Conservation (phyloP, 2,797 vertebrate genomes). For the Eutrigla gurnardus region DNA sequence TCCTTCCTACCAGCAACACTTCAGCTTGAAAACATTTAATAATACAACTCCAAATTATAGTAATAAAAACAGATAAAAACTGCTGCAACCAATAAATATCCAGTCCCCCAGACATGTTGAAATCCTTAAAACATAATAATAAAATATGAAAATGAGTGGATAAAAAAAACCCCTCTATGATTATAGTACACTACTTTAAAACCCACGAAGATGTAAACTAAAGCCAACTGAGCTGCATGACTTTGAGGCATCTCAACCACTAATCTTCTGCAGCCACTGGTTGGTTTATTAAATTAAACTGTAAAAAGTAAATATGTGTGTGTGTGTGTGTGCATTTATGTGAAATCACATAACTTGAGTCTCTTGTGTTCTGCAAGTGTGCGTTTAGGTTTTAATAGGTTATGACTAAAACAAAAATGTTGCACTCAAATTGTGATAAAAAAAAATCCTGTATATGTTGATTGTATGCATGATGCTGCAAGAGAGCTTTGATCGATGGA, state of each 20-base stretch:
- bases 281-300: constrained; percentile 53
- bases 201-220: constrained; percentile 66
- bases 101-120: constrained; percentile 50
- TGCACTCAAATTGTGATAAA: constrained; percentile 6
- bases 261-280: constrained; percentile 44
- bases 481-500: constrained; percentile 15
- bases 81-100: constrained; percentile 68
- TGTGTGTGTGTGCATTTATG: not conserved
- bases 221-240: constrained; percentile 42
- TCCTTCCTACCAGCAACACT: constrained; percentile 56
- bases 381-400: constrained; percentile 13
- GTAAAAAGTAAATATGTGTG: constrained; percentile 20
- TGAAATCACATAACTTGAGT: constrained; percentile 24
- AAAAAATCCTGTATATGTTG: constrained; percentile 12
- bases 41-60: constrained; percentile 41
- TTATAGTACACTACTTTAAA: constrained; percentile 56
- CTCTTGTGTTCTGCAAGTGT: constrained; percentile 3
- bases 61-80: constrained; percentile 58
- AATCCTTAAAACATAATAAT: constrained; percentile 44
- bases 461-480: not conserved
- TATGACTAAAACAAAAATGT: constrained; percentile 30
- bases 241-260: constrained; percentile 42
- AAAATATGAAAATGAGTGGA: constrained; percentile 62
- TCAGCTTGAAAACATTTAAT: constrained; percentile 63
- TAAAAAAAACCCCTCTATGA: constrained; percentile 39